Percentiles rank a stretch among this genome's conserved stretches.
phyloP scores from a whole-genome alignment of 1,140 invertebrate species.

The Drosophila malerkotliana region DNA sequence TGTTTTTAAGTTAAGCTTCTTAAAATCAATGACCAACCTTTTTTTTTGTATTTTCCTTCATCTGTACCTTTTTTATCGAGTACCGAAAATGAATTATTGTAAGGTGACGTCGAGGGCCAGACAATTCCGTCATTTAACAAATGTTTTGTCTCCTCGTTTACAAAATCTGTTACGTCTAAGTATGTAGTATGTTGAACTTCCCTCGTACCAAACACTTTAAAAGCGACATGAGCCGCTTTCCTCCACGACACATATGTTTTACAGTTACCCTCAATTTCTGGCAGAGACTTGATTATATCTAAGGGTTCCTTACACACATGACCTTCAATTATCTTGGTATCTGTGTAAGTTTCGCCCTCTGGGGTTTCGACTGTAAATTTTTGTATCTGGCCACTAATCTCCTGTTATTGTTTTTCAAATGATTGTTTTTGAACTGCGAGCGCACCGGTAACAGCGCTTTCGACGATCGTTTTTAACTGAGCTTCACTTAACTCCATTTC shows the following conservation, averaged over 20 bases:
- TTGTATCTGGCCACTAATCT: background rate
- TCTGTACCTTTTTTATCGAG: background rate
- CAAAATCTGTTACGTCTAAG: background rate
- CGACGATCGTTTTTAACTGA: slow-evolving; percentile 3
- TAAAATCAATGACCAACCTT: no score
- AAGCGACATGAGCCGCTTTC: slow-evolving; percentile 40
- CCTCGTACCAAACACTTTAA: slow-evolving; percentile 41
- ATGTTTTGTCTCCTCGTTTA: background rate
- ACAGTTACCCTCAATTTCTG: slow-evolving; percentile 39
- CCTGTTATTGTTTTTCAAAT: slow-evolving; percentile 7
- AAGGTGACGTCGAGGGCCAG: background rate
- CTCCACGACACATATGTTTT: slow-evolving; percentile 48
- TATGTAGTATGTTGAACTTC: slow-evolving; percentile 17
- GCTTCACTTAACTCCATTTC: background rate
- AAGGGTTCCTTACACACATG: slow-evolving; percentile 33
- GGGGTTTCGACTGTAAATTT: slow-evolving; percentile 7
- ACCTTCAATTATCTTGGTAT: slow-evolving; percentile 1
- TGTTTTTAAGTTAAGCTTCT: no score
- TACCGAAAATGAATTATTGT: background rate
- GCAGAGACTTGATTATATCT: slow-evolving; percentile 42
- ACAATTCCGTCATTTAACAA: slow-evolving; percentile 2
- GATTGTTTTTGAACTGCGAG: slow-evolving; percentile 11
- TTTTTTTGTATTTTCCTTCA: no score
- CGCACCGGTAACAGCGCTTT: background rate
- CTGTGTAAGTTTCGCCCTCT: background rate